Conservation (phyloP, 1,140 invertebrate genomes). For the Chrysoperla carnea region DNA sequence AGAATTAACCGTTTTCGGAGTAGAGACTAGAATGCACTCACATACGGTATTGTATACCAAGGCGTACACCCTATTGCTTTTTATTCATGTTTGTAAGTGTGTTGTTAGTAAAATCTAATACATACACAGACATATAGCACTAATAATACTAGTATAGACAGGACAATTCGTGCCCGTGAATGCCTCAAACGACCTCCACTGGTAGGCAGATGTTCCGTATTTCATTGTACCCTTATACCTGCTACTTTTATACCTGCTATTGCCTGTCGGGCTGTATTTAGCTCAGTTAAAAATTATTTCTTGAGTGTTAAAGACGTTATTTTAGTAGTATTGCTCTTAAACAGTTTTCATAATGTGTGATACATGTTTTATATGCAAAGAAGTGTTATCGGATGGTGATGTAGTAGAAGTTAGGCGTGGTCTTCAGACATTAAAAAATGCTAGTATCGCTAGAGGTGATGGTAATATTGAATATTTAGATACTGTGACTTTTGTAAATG, state of each 20-base stretch:
- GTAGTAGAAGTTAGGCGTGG: constrained; percentile 1
- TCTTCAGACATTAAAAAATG: constrained; percentile 1
- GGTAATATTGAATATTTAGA: constrained; percentile 4
- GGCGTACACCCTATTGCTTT: no score
- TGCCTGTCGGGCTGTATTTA: constrained; percentile 1
- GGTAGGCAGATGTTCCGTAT: no score
- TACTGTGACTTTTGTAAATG: constrained; percentile 1
- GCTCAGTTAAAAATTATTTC: constrained; percentile 2
- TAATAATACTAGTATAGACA: no score
- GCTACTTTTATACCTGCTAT: background rate
- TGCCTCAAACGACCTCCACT: no score
- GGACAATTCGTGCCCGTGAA: no score
- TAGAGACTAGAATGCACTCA: no score
- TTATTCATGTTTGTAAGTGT: no score
- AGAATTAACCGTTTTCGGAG: no score
- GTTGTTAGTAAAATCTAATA: no score
- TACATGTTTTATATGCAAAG: constrained; percentile 5
- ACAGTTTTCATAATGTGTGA: constrained; percentile 2
- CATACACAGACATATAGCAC: no score
- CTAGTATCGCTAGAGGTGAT: background rate
- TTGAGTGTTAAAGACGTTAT: constrained; percentile 2
- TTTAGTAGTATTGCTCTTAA: constrained; percentile 1
- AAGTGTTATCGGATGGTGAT: background rate
- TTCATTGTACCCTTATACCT: background rate
- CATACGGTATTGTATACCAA: no score